Evolutionary conservation across 2,888 invertebrate genomes (phyloP).

Genomic region (Drosophila kanekoi): DNA sequence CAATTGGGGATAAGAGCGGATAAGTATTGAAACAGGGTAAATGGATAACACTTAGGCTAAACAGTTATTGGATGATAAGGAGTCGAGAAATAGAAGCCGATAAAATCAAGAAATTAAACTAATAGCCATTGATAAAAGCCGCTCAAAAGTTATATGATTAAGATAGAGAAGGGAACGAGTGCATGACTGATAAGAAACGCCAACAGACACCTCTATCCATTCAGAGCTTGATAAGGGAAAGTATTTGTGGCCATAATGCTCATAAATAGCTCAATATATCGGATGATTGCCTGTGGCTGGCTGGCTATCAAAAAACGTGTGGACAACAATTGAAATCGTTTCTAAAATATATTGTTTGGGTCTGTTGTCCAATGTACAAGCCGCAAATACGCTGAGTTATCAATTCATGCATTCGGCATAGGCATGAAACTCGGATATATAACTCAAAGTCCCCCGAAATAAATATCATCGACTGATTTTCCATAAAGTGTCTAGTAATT

Average conservation of each 20-base stretch:
- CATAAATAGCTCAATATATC: constrained; percentile 23
- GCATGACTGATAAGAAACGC: constrained; percentile 32
- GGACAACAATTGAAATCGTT: constrained; percentile 13
- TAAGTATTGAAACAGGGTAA: too few species aligned
- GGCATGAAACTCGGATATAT: constrained; percentile 35
- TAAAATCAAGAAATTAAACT: too few species aligned
- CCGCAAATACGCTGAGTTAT: constrained; percentile 6
- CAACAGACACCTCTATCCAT: constrained; percentile 12
- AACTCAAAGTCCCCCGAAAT: constrained; percentile 21
- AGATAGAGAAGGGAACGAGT: background rate
- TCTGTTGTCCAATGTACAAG: constrained; percentile 48
- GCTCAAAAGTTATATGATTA: too few species aligned
- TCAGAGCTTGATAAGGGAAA: constrained; percentile 25
- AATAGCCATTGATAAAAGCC: too few species aligned
- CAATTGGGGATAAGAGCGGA: too few species aligned
- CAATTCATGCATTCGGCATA: constrained; percentile 18
- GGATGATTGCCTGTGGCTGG: constrained; percentile 26
- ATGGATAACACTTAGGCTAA: background rate
- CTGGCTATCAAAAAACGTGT: constrained; percentile 10
- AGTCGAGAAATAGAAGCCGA: background rate
- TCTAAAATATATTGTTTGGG: constrained; percentile 29
- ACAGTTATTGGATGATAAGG: background rate
- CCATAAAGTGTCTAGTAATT: constrained; percentile 8
- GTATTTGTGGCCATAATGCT: background rate
- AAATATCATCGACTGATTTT: constrained; percentile 1